These are phyloP conservation scores for Mergus octosetaceus DNA, from an alignment of 2,797 vertebrate genomes.

Conservation along the genomic window DNA sequence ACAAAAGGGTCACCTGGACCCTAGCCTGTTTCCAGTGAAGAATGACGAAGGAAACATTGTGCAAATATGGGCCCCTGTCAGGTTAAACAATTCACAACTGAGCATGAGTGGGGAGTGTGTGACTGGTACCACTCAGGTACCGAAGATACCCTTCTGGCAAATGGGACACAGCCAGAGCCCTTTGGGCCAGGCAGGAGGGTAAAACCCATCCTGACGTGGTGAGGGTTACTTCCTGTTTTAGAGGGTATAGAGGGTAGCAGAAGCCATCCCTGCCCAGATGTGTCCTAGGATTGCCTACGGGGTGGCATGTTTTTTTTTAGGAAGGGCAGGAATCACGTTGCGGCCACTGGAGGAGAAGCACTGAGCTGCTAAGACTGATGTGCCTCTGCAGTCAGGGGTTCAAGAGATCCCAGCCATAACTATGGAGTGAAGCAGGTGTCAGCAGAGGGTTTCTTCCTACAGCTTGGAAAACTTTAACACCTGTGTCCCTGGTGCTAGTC, in stretches of 20 bases:
- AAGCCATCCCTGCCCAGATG: background rate
- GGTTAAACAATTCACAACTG: no score
- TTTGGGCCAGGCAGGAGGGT: fast-evolving
- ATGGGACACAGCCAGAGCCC: fast-evolving
- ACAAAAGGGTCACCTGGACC: background rate
- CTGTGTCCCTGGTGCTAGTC: background rate
- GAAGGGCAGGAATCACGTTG: fast-evolving
- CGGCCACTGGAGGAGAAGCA: fast-evolving
- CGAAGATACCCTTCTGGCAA: background rate
- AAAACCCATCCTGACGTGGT: fast-evolving
- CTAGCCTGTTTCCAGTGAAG: background rate
- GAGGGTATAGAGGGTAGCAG: background rate
- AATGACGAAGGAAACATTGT: background rate
- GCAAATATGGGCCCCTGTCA: background rate
- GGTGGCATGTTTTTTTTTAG: fast-evolving
- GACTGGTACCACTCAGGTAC: no score
- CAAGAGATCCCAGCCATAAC: background rate
- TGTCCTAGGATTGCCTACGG: background rate
- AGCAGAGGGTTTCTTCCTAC: background rate
- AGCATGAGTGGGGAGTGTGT: no score
- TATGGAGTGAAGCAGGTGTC: background rate
- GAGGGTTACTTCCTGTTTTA: background rate
- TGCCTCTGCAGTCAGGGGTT: background rate
- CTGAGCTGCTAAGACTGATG: background rate
- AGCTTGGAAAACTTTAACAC: background rate